Conservation (phyloP, 2,113 vertebrate species). For the Colaptes auratus region DNA sequence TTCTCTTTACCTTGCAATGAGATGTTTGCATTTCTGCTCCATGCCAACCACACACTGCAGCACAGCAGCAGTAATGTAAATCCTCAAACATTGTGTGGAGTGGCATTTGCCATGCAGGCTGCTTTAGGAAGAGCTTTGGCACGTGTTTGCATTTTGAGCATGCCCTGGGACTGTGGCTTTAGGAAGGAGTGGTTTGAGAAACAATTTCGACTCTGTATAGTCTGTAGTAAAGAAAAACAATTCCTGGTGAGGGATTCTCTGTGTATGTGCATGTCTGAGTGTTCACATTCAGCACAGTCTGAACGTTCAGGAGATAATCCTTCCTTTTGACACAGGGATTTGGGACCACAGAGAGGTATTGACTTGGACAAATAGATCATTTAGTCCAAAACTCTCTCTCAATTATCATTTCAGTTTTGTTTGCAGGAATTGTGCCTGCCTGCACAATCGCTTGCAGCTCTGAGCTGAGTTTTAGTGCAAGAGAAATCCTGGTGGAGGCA, state of each 20-base stretch:
- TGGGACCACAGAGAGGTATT: background rate
- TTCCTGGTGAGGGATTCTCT: background rate
- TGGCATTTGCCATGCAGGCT: background rate
- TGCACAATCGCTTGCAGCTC: background rate
- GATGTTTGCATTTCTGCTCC: rapidly evolving
- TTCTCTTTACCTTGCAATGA: background rate
- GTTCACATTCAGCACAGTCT: background rate
- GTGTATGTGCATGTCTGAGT: rapidly evolving
- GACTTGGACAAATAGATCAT: background rate
- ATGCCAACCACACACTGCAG: background rate
- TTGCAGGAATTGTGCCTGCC: background rate
- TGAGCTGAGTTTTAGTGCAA: background rate
- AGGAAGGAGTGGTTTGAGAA: background rate
- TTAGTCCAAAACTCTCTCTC: background rate
- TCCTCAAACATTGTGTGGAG: background rate
- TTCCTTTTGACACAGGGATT: background rate
- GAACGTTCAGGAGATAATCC: background rate
- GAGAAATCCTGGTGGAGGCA: background rate
- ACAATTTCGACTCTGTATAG: background rate
- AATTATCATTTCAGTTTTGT: slow-evolving; percentile 1
- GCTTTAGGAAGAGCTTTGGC: background rate
- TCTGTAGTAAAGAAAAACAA: background rate
- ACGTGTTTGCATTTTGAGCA: rapidly evolving
- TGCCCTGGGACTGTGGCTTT: rapidly evolving
- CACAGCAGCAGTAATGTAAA: rapidly evolving